A percentile compares a stretch with the other conserved stretches of the same genome.
These are phyloP conservation scores for Plutella xylostella DNA, from an alignment of 2,888 invertebrate genomes.

Conservation along the genomic window DNA sequence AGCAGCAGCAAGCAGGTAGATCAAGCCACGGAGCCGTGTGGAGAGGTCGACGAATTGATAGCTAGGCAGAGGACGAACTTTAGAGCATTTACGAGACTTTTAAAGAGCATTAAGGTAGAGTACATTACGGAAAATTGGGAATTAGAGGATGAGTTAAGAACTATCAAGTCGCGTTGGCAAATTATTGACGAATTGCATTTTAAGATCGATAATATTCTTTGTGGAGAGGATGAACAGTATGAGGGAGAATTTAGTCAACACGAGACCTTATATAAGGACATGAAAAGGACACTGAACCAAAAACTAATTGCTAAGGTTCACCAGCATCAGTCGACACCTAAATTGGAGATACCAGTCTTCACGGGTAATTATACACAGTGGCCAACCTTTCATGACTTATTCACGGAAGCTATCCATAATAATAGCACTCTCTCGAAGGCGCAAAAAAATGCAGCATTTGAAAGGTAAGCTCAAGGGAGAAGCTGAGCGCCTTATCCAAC, in stretches of 20 bases:
- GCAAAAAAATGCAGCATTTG: slow-evolving; percentile 15
- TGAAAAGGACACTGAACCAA: slow-evolving; percentile 1
- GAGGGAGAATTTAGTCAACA: neutral
- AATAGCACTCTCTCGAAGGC: slow-evolving; percentile 11
- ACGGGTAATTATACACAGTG: slow-evolving; percentile 5
- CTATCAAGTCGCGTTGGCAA: slow-evolving; percentile 2
- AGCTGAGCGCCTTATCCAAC: slow-evolving; percentile 15
- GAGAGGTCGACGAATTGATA: neutral
- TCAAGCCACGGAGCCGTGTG: too few relatives aligned
- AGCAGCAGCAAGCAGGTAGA: too few relatives aligned
- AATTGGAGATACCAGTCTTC: slow-evolving; percentile 10
- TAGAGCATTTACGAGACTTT: slow-evolving; percentile 8
- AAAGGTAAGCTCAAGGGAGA: slow-evolving; percentile 15
- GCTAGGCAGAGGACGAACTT: slow-evolving; percentile 9
- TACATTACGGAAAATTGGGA: slow-evolving; percentile 14
- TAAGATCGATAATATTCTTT: slow-evolving; percentile 6
- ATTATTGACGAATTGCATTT: slow-evolving; percentile 6
- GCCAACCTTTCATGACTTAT: slow-evolving; percentile 14
- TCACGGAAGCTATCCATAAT: slow-evolving; percentile 8
- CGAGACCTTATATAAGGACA: neutral
- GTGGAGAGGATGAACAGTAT: neutral
- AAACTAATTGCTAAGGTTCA: slow-evolving; percentile 1
- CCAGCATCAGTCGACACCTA: slow-evolving; percentile 4
- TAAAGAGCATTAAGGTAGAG: slow-evolving; percentile 6
- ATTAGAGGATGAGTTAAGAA: slow-evolving; percentile 13